These are phyloP conservation scores for Magallana gigas DNA, from an alignment of 1,140 invertebrate species.

Conservation along the genomic window DNA sequence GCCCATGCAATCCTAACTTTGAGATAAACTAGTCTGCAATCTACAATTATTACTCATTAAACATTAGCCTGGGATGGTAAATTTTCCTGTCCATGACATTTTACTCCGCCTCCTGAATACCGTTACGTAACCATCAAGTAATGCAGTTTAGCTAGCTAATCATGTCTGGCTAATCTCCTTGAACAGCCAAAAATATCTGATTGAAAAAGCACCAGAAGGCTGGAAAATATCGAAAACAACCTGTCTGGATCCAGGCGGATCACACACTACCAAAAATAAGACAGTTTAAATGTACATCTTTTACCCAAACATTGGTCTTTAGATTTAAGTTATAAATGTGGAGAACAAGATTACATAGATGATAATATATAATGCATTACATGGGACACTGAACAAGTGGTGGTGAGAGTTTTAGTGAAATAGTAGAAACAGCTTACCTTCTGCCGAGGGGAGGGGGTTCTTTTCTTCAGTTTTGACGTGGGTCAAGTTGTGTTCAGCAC, in stretches of 20 bases:
- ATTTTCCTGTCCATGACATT: background rate
- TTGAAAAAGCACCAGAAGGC: too few relatives aligned
- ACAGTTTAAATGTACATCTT: too few relatives aligned
- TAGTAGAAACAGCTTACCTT: conserved; percentile 83
- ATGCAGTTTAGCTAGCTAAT: background rate
- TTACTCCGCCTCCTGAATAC: background rate
- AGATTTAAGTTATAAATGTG: background rate
- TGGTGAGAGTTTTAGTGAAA: background rate
- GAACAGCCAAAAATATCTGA: too few relatives aligned
- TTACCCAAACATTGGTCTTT: too few relatives aligned
- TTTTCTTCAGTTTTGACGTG: conserved; percentile 92
- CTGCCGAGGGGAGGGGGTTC: conserved; percentile 90
- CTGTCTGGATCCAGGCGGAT: too few relatives aligned
- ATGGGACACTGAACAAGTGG: background rate
- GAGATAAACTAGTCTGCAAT: background rate
- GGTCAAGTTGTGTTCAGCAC: conserved; percentile 81
- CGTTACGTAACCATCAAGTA: background rate
- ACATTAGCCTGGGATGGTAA: background rate
- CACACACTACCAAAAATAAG: too few relatives aligned
- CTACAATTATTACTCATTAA: background rate
- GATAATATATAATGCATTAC: background rate
- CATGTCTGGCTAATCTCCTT: too few relatives aligned
- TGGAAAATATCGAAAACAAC: too few relatives aligned
- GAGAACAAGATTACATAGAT: background rate
- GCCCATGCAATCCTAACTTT: background rate